Evolutionary conservation across 2,797 vertebrate genomes (phyloP).

Genomic region (Falco naumanni): DNA sequence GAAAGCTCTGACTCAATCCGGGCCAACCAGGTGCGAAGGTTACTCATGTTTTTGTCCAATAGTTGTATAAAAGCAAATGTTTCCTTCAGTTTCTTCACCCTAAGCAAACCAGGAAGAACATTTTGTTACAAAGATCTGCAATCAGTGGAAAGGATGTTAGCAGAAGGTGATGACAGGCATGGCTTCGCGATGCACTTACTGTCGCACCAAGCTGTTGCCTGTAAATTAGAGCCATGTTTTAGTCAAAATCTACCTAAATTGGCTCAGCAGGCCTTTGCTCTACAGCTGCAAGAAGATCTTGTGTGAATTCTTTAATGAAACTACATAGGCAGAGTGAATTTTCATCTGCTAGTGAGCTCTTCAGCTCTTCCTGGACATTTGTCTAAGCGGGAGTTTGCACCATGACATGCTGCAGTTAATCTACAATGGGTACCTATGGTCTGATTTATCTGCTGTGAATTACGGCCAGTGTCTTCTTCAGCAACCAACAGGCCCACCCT

Average conservation of each 20-base stretch:
- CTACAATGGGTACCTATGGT: neutral
- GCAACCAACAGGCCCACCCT: neutral
- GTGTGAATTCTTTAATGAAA: neutral
- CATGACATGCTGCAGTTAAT: neutral
- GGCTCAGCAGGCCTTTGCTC: neutral
- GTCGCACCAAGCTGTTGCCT: neutral
- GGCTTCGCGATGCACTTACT: neutral
- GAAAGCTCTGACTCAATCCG: slow-evolving; percentile 91
- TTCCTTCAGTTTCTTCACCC: slow-evolving; percentile 97
- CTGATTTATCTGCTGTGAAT: neutral
- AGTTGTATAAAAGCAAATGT: slow-evolving; percentile 93
- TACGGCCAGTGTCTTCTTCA: neutral
- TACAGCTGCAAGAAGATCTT: neutral
- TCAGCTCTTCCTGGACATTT: neutral
- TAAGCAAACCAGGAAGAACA: slow-evolving; percentile 67
- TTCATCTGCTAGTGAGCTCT: neutral
- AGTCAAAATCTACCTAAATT: slow-evolving; percentile 3
- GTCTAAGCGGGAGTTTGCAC: neutral
- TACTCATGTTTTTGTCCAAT: slow-evolving; percentile 96
- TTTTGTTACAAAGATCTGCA: slow-evolving; percentile 36
- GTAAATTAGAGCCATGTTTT: neutral
- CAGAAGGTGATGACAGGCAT: neutral
- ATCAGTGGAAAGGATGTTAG: neutral
- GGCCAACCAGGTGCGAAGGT: slow-evolving; percentile 91
- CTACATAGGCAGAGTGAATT: neutral